Base-by-base conservation (phyloP, 2,113 vertebrate species). In the Microtus oregoni region DNA sequence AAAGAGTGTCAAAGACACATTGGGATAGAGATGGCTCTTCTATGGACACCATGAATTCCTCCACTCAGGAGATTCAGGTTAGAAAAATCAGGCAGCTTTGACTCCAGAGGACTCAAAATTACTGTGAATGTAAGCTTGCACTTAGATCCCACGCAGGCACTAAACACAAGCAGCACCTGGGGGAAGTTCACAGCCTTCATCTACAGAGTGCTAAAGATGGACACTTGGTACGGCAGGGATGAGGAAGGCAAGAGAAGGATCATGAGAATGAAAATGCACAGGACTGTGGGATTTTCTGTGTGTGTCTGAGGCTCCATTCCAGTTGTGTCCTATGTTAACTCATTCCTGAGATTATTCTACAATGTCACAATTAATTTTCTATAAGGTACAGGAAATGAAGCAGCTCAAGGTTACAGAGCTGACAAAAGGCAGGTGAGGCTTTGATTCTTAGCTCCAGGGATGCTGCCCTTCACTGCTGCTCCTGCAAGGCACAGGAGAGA, bases 211-310 rank as follows among this genome's bases (percentile, higher is more conserved):
- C 35, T 20, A 0, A 38, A 15, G 58, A 55, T 44, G 65, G 30
- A 68, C 76, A 52, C 55, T 76, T 30, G 38, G 35, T 28, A 58
- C 58, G 1, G 1, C 0, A 83, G 67, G 47, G 17, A 32, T 0
- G 6, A 55, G 35, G 67, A 50, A 63, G 58, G 0, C 26, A 1
- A 35, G 28, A 30, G 13, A 73, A 63, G 30, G 55, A 32, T 3
- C 2, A 12, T 0, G 1, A 87, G 13, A 22, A 20, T 44, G 24
- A 9, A 65, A 35, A 35, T 5, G 17, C 2, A 1, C 5, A 47
- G 44, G 75, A 20, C 1, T 52, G 19, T 8, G 28, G 38, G 52
- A 1, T 63, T 91, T 67, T 30, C 19, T 17, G 12, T 10, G n/a
- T 32, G 67, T 55, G 22, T 47, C 13, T 24, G 35, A 70, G 38